A percentile compares a stretch with the other conserved stretches of the same genome.
phyloP scores from a whole-genome alignment of 2,888 invertebrate genomes.

The Leptopterna dolabrata region DNA sequence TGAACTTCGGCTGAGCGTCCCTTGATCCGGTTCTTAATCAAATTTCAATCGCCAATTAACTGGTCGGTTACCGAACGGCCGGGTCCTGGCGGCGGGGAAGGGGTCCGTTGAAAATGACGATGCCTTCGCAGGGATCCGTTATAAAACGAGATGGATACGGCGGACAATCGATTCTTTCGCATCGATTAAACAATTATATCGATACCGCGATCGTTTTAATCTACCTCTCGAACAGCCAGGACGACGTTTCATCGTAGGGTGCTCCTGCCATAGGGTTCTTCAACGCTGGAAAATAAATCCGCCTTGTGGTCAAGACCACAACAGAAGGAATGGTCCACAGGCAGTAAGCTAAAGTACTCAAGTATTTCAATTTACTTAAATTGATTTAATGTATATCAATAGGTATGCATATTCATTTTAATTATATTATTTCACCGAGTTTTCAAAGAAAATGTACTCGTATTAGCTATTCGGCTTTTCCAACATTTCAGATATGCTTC shows the following conservation, averaged over 20 bases:
- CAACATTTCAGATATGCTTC: too few relatives aligned
- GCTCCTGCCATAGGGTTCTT: background rate
- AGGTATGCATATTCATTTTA: too few relatives aligned
- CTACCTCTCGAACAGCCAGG: background rate
- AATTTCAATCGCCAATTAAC: slow-evolving; percentile 41
- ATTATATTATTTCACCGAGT: too few relatives aligned
- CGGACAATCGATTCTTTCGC: background rate
- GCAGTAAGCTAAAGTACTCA: too few relatives aligned
- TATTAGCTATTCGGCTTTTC: too few relatives aligned
- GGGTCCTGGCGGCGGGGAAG: background rate
- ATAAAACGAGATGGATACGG: background rate
- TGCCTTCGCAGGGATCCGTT: background rate
- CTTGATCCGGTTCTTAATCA: slow-evolving; percentile 38
- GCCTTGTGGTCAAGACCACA: too few relatives aligned
- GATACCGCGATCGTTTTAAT: background rate
- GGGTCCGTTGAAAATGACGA: slow-evolving; percentile 15
- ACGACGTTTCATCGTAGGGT: background rate
- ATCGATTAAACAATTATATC: background rate
- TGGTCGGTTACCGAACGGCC: background rate
- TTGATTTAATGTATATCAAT: too few relatives aligned
- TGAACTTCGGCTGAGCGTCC: background rate
- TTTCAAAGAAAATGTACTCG: too few relatives aligned
- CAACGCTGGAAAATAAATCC: too few relatives aligned
- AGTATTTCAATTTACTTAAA: too few relatives aligned
- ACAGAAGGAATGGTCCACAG: too few relatives aligned